Evolutionary conservation across 1,140 invertebrate genomes (phyloP).

Genomic region (Trachymyrmex septentrionalis): DNA sequence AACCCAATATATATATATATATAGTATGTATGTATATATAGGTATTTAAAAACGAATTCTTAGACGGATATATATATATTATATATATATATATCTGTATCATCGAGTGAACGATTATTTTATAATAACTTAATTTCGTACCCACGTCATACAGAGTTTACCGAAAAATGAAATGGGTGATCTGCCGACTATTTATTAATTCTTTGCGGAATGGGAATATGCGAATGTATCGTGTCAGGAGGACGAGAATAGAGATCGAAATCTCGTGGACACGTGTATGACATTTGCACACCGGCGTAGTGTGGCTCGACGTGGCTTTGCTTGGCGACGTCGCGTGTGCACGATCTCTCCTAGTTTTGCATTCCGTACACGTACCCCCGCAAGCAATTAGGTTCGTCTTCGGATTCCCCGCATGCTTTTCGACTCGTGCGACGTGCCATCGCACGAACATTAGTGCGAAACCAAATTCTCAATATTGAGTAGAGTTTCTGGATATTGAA

Average conservation of each 20-base stretch:
- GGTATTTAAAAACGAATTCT: neutral
- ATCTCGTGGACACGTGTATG: constrained; percentile 64
- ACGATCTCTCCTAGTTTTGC: constrained; percentile 54
- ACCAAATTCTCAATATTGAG: constrained; percentile 21
- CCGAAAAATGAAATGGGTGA: constrained; percentile 1
- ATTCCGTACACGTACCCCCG: constrained; percentile 63
- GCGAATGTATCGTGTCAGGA: constrained; percentile 8
- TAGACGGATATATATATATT: neutral
- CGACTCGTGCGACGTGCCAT: constrained; percentile 62
- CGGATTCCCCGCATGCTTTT: constrained; percentile 68
- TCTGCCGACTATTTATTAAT: constrained; percentile 20
- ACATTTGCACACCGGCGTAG: constrained; percentile 63
- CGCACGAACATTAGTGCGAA: constrained; percentile 47
- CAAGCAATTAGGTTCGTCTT: constrained; percentile 74
- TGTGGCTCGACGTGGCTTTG: neutral
- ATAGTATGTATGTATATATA: no score
- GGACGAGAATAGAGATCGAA: constrained; percentile 11
- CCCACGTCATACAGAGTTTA: neutral
- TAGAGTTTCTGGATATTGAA: constrained; percentile 47
- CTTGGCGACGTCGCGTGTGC: constrained; percentile 26
- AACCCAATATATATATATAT: no score
- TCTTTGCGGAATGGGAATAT: constrained; percentile 16
- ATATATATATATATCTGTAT: neutral
- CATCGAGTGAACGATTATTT: neutral
- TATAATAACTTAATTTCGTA: constrained; percentile 18